A percentile compares a stretch with the other conserved stretches of the same genome.
Conservation (phyloP, 2,113 vertebrate genomes). For the Thunnus thynnus region DNA sequence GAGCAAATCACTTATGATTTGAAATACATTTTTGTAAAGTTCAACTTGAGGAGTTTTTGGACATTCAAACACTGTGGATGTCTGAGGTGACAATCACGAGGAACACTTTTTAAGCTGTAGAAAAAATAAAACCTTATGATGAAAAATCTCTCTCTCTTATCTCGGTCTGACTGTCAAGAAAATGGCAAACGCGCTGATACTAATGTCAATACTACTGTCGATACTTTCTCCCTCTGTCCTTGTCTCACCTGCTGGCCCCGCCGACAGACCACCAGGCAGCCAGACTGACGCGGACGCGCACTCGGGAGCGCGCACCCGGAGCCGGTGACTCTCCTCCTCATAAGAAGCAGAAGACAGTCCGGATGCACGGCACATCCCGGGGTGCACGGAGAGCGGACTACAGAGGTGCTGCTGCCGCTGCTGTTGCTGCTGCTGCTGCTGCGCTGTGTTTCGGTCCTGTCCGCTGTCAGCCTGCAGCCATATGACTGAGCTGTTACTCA, state of each 20-base stretch:
- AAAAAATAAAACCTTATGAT: not conserved
- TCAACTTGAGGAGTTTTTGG: too few relatives aligned
- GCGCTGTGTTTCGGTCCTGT: conserved; percentile 17
- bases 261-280: not conserved
- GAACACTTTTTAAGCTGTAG: not conserved
- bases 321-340: conserved; percentile 57
- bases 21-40: too few relatives aligned
- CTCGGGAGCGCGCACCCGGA: conserved; percentile 66
- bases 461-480: conserved; percentile 43
- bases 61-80: not conserved
- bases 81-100: not conserved
- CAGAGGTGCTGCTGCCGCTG: conserved; percentile 36
- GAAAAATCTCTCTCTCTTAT: not conserved
- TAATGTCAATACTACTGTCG: not conserved
- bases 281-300: conserved; percentile 47
- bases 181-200: not conserved
- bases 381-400: conserved; percentile 50
- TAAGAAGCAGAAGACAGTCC: conserved; percentile 61
- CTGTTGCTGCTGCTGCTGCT: conserved; percentile 34
- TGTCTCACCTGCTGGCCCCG: conserved; percentile 4
- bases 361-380: conserved; percentile 64
- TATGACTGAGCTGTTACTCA: conserved; percentile 31
- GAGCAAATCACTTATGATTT: too few relatives aligned
- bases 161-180: not conserved
- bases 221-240: not conserved